A percentile compares a stretch with the other conserved stretches of the same genome.
These are phyloP conservation scores for Microcebus murinus DNA, from an alignment of 2,113 vertebrate genomes.

Conservation along the genomic window DNA sequence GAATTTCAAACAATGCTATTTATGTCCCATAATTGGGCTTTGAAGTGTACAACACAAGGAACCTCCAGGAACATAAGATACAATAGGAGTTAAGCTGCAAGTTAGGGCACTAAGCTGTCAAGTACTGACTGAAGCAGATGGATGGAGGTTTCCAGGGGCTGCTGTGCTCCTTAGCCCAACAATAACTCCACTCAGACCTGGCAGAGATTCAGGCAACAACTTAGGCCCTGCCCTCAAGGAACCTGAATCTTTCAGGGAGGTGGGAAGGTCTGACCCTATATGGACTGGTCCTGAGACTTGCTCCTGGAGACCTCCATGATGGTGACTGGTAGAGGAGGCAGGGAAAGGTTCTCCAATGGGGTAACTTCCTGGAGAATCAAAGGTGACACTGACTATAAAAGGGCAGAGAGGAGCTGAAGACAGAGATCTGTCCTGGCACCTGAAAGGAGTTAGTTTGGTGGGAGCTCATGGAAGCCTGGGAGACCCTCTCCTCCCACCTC, in stretches of 20 bases:
- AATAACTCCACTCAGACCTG: not conserved
- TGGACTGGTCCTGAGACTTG: no score
- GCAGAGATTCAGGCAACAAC: not conserved
- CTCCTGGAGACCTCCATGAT: not conserved
- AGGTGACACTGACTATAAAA: not conserved
- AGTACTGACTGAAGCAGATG: not conserved
- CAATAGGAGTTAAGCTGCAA: not conserved
- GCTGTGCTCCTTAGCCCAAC: not conserved
- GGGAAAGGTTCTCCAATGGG: not conserved
- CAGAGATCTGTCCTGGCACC: not conserved
- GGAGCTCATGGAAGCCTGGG: not conserved
- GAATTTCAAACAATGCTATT: conserved; percentile 18
- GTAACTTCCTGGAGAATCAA: not conserved
- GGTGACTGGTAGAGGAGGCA: not conserved
- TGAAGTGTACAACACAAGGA: not conserved
- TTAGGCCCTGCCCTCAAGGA: not conserved
- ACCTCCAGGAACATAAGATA: not conserved
- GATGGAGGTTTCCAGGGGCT: not conserved
- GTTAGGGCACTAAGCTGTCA: not conserved
- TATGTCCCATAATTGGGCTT: not conserved
- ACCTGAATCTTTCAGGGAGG: not conserved
- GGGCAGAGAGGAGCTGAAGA: not conserved
- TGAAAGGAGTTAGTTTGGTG: not conserved
- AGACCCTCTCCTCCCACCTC: not conserved
- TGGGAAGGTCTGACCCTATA: not conserved